These are phyloP conservation scores for Regulus satrapa DNA, from an alignment of 2,113 vertebrate genomes.

Conservation along the genomic window DNA sequence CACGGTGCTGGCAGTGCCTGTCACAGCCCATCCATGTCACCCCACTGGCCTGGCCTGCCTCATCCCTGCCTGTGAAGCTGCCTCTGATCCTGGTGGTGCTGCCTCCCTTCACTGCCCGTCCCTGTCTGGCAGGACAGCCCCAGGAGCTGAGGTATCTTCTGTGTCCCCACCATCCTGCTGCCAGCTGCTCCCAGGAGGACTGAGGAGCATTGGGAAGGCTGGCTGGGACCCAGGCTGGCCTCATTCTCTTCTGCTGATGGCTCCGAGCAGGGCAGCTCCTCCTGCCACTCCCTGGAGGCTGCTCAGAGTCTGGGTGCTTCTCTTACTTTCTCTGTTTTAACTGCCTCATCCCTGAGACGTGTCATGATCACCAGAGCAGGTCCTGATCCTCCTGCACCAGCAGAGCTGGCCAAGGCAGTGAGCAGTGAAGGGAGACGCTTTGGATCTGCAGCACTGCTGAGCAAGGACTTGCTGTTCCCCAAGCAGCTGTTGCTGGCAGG, in stretches of 20 bases:
- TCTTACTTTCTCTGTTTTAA: background rate
- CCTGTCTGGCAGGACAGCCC: background rate
- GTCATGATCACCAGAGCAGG: background rate
- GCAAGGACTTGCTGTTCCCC: background rate
- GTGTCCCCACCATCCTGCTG: background rate
- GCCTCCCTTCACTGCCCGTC: background rate
- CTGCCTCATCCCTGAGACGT: background rate
- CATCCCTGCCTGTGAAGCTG: background rate
- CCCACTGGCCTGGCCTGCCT: background rate
- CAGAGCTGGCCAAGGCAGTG: background rate
- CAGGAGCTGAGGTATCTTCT: background rate
- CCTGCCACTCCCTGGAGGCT: background rate
- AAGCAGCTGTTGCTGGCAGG: background rate
- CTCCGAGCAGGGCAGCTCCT: rapidly evolving
- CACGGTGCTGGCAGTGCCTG: background rate
- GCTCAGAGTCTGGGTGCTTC: background rate
- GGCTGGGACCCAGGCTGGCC: background rate
- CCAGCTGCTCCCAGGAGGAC: background rate
- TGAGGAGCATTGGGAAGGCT: background rate
- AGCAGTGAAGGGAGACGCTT: background rate
- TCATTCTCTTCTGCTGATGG: background rate
- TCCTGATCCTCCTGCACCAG: background rate
- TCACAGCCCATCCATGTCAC: slow-evolving; percentile 11
- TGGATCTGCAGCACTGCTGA: background rate
- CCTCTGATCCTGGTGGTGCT: background rate